Base-by-base conservation (phyloP, 2,113 vertebrate species). In the Alligator mississippiensis region DNA sequence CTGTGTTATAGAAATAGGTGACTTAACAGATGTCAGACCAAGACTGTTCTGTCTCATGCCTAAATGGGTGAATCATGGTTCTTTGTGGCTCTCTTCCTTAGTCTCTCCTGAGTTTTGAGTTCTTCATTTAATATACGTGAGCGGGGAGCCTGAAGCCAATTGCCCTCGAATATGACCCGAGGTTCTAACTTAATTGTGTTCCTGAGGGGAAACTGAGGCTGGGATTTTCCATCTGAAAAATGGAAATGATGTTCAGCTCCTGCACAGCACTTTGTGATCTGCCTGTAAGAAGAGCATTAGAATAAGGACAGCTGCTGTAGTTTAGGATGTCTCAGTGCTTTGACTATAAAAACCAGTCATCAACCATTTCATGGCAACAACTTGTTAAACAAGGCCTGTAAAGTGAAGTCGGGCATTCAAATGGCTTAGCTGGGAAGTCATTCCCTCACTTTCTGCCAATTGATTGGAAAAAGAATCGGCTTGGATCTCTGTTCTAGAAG, bases 351-450 rank as follows among this genome's bases (percentile, higher is more conserved):
- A 88, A 22, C 19, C 47, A 19, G 18, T 3, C 3, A 3, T 4
- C 21, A 2, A 17, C 61, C 70, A 27, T 70, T 24, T 12, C 47
- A 4, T 1, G 6, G 68, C 77, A 78, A 2, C 77, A 22, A 28
- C 55, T 77, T 22, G 27, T 13, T 80, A 38, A 38, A 25, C 34
- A 27, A 28, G 24, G 9, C 2, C 6, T 54, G 25, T 54, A 12
- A 14, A 14, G 24, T 28, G 24, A 62, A 27, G 10, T 3, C 1
- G n/a, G 22, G 19, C 25, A 22, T 16, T 5, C 1, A 0, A 86
- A 80, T 14, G 27, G 75, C 5, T 0, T 0, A 9, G 85, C 22
- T 24, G 0, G 4, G 75, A 55, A 88, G 47, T 0, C 3, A 5
- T 3, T 64, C 55, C 75, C 5, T 55, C 21, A 24, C 21, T 6